Percentiles rank a stretch among this genome's conserved stretches.
phyloP scores from a whole-genome alignment of 2,888 invertebrate species.

The Chrysolina americana region DNA sequence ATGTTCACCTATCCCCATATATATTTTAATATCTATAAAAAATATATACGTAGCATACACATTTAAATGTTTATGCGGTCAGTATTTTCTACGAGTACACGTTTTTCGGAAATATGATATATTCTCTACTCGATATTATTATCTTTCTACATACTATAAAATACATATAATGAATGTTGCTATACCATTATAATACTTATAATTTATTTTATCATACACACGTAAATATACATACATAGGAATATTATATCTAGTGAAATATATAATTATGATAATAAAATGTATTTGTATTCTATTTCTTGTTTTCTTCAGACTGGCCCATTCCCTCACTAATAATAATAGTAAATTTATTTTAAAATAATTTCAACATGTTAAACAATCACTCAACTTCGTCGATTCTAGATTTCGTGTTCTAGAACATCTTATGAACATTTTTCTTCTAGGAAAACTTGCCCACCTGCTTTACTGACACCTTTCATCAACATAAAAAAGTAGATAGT shows the following conservation, averaged over 20 bases:
- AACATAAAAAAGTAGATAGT: background rate
- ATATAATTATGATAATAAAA: slow-evolving; percentile 71
- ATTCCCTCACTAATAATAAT: too few species aligned
- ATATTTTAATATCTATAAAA: slow-evolving; percentile 66
- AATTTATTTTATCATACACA: slow-evolving; percentile 71
- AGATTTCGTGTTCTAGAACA: too few species aligned
- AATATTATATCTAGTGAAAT: slow-evolving; percentile 70
- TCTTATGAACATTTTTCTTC: too few species aligned
- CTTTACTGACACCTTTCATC: background rate
- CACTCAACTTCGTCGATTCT: too few species aligned
- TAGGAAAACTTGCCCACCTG: background rate
- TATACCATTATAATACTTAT: slow-evolving; percentile 69
- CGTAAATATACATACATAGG: slow-evolving; percentile 69
- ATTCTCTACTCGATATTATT: slow-evolving; percentile 68
- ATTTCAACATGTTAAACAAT: too few species aligned
- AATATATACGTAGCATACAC: slow-evolving; percentile 66
- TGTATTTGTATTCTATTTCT: slow-evolving; percentile 69
- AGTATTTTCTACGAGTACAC: slow-evolving; percentile 71
- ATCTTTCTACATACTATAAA: slow-evolving; percentile 69
- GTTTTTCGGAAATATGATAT: slow-evolving; percentile 68
- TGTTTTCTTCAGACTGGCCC: slow-evolving; percentile 18
- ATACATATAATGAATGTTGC: slow-evolving; percentile 70
- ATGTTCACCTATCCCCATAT: slow-evolving; percentile 66
- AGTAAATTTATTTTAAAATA: too few species aligned
- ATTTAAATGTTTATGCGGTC: slow-evolving; percentile 64